Percentiles rank a stretch among this genome's conserved stretches.
phyloP scores from a whole-genome alignment of 2,797 vertebrate genomes.

The Takifugu ocellatus region DNA sequence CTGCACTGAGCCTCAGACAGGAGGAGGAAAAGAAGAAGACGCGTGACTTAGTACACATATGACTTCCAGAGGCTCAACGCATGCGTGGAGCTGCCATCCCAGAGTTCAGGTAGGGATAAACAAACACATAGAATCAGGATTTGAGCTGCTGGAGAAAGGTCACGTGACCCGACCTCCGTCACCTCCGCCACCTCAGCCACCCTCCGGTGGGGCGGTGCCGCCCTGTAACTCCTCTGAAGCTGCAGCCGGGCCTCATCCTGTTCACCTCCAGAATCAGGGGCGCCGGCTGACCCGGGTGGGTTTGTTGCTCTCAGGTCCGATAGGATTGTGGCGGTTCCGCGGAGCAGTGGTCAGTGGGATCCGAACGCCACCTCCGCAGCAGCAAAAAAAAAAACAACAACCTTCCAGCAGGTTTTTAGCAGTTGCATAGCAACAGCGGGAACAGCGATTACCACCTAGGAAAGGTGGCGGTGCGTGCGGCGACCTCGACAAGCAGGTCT shows the following conservation, averaged over 20 bases:
- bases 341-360: conserved; percentile 29
- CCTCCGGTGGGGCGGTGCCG: too few relatives aligned
- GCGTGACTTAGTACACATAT: too few relatives aligned
- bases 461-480: conserved; percentile 9
- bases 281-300: too few relatives aligned
- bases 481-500: conserved; percentile 29
- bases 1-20: conserved; percentile 30
- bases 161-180: too few relatives aligned
- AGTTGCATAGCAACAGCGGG: conserved; percentile 51
- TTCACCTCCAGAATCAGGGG: too few relatives aligned
- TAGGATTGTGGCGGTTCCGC: neutral
- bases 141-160: too few relatives aligned
- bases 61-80: conserved; percentile 2
- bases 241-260: too few relatives aligned
- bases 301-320: too few relatives aligned
- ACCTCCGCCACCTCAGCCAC: too few relatives aligned
- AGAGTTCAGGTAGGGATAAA: too few relatives aligned
- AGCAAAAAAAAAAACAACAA: conserved; percentile 17
- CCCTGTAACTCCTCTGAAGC: too few relatives aligned
- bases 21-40: conserved; percentile 14
- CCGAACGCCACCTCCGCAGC: conserved; percentile 32
- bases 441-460: conserved; percentile 32
- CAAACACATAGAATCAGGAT: too few relatives aligned
- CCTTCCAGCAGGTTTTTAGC: conserved; percentile 24
- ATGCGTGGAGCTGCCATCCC: conserved; percentile 18